phyloP scores from a whole-genome alignment of 2,113 vertebrate species.

The Sterna hirundo region DNA sequence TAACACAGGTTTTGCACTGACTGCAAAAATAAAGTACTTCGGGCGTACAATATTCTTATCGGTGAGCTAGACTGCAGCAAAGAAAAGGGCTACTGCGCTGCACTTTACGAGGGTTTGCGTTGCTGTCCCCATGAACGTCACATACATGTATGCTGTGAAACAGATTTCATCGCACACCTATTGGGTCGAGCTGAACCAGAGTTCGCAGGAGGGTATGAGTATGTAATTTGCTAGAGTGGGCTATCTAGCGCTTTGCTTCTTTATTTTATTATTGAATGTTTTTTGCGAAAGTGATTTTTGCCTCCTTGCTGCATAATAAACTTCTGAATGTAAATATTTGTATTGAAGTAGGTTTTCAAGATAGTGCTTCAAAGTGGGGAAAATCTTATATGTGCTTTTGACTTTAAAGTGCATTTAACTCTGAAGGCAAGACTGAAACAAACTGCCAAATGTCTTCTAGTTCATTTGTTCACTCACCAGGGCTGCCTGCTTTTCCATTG shows the following conservation, averaged over 20 bases:
- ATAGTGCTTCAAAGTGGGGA: background rate
- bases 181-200: slow-evolving; percentile 94
- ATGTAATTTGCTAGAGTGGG: slow-evolving; percentile 87
- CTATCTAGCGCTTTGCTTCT: slow-evolving; percentile 80
- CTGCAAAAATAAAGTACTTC: slow-evolving; percentile 95
- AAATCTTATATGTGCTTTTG: background rate
- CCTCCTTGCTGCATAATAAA: slow-evolving; percentile 19
- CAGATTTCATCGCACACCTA: slow-evolving; percentile 95
- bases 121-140: slow-evolving; percentile 95
- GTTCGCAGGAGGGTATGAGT: slow-evolving; percentile 97
- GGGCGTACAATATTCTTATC: slow-evolving; percentile 94
- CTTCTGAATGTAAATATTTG: background rate
- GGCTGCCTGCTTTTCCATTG: slow-evolving; percentile 28
- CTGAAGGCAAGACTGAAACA: background rate
- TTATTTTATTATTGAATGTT: slow-evolving; percentile 67
- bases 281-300: slow-evolving; percentile 34
- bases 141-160: slow-evolving; percentile 96
- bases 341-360: background rate
- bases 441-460: background rate
- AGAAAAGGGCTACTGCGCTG: slow-evolving; percentile 94
- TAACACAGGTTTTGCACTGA: slow-evolving; percentile 90
- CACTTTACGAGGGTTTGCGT: slow-evolving; percentile 92
- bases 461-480: background rate
- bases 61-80: slow-evolving; percentile 95
- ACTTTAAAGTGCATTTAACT: background rate